Base-by-base conservation (phyloP, 92 coral and sea anemone genomes). In the Blastomussa wellsi region DNA sequence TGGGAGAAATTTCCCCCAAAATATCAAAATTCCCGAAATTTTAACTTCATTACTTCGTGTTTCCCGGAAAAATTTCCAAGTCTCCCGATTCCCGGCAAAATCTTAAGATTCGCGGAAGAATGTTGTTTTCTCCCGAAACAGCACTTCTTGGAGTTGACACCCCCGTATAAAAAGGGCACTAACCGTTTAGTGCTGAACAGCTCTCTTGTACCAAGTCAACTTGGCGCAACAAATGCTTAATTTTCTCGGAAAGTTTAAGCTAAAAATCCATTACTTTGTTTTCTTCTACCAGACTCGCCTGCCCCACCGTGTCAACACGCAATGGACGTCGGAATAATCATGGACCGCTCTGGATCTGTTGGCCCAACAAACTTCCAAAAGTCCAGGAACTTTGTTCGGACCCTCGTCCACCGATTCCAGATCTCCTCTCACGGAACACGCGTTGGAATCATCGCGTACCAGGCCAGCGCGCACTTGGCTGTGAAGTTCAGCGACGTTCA, bases 321-420 rank as follows among this genome's bases (percentile, higher is more conserved):
- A 0, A 91, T 95, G 92, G 98, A 95, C 64, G 87, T 95, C 7
- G 98, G 93, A 37, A 79, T 95, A 81, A 89, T 95, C 13, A 84
- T 95, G 86, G 98, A 95, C 82, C 91, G 95, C 33, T 93, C 96
- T 0, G 93, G 88, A 1, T 83, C 91, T 28, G 90, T 95, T 16
- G 94, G 92, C 17, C 64, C 65, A 3, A 86, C 66, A 39, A 84
- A 93, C 79, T 85, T 95, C 65, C n/a, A 72, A 24, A 93, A 85
- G 78, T 59, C 95, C 16, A 92, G 83, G 70, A 87, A 80, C 32
- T 95, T 95, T 48, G 91, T 93, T 74, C 82, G 80, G 17, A 85
- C 83, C 16, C 75, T 95, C 15, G 94, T 90, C 36, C 87, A 87
- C 64, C 79, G 86, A 26, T 81, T 95, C 82, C 86, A 92, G 72